Base-by-base conservation (phyloP, 2,888 invertebrate species). In the Dorcus parallelipipedus region DNA sequence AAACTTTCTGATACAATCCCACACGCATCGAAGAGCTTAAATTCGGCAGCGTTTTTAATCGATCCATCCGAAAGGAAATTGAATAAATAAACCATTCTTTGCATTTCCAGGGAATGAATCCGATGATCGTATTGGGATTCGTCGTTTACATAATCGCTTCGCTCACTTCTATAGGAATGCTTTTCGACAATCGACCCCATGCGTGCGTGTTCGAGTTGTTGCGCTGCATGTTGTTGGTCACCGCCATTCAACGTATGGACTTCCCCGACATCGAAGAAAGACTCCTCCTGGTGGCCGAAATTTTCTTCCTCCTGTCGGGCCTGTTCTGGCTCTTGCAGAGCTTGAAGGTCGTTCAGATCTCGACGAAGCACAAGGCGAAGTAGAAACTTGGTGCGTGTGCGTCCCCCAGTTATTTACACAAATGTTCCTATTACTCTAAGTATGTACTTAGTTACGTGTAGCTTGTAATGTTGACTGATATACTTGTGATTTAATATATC, bases 101-200 rank as follows among this genome's bases (percentile, higher is more conserved):
- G 74, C 63, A 71, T 65, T 82, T 81, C 1, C 82, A 89, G 89
- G 83, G 82, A 9, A 81, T 87, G 77, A 83, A 81, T 58, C 85
- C 85, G 41, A 65, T 84, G 9, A 81, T 83, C 3, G 84, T 86
- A 2, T 75, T 84, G 9, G 75, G 81, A 49, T 83, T 84, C 69
- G 84, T 87, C 0, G 60, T 81, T 45, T 89, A 88, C 79, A 85
- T 90, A 64, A 81, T 90, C 47, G 82, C 83, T 2, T 86, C 89
- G 0, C 76, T 90, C 9, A 86, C 86, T 0, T 79, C 85, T 23
- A 87, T 90, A 51, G 90, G 90, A 1, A 82, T 90, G 81, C 73
- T 90, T 7, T 86, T 90, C 67, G 90, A 90, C 67, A 84, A 86
- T 66, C 83, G 83, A 43, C 81, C 82, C 6, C 80, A 83, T 66